These are phyloP conservation scores for Ostrea denselamellosa DNA, from an alignment of 1,140 invertebrate genomes.

Conservation along the genomic window DNA sequence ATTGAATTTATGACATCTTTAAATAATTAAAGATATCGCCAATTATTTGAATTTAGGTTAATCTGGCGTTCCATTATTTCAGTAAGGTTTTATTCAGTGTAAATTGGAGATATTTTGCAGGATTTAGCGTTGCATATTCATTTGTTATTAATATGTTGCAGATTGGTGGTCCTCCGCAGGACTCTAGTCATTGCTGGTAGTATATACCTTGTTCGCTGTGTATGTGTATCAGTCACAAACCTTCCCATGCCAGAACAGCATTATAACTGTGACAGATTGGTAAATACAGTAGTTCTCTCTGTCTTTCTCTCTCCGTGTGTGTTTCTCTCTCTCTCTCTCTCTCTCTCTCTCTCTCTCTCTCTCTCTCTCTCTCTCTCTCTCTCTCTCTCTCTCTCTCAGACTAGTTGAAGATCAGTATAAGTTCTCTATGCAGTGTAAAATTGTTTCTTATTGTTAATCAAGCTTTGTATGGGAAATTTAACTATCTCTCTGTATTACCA, in stretches of 20 bases:
- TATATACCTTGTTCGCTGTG: conserved; percentile 39
- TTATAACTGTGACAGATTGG: conserved; percentile 50
- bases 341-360: neutral
- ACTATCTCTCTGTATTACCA: neutral
- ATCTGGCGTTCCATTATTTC: too few relatives aligned
- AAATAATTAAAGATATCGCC: too few relatives aligned
- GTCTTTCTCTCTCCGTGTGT: neutral
- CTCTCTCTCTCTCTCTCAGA: neutral
- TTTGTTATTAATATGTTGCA: neutral
- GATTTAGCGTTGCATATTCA: neutral
- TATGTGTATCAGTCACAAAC: conserved; percentile 44
- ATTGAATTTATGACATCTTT: too few relatives aligned
- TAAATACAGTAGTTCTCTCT: neutral
- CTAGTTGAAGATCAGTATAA: too few relatives aligned
- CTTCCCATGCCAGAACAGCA: conserved; percentile 49
- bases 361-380: neutral
- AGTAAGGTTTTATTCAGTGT: too few relatives aligned
- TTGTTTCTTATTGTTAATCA: too few relatives aligned
- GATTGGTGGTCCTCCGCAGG: conserved; percentile 35
- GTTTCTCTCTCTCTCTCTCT: neutral
- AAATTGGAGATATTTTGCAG: too few relatives aligned
- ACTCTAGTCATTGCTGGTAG: conserved; percentile 21
- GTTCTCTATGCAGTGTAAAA: too few relatives aligned
- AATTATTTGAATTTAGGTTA: too few relatives aligned
- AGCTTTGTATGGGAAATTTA: too few relatives aligned